Conservation (phyloP, 1,140 invertebrate species). For the Samia ricini region DNA sequence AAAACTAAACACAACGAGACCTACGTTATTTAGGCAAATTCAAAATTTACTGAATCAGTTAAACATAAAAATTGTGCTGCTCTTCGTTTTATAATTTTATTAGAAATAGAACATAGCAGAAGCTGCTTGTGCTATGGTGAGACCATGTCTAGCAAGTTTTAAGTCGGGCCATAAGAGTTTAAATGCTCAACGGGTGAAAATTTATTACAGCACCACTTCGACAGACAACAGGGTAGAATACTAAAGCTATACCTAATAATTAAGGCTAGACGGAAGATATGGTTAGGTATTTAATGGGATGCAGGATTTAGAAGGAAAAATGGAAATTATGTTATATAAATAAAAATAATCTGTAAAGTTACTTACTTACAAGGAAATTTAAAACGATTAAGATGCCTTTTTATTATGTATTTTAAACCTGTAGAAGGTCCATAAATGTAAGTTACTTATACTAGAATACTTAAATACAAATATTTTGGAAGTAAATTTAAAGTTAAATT, state of each 20-base stretch:
- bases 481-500: no score
- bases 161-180: conserved; percentile 28
- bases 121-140: background rate
- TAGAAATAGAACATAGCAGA: background rate
- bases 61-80: no score
- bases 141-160: background rate
- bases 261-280: conserved; percentile 54
- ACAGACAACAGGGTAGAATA: conserved; percentile 55
- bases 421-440: no score
- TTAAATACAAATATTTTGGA: no score
- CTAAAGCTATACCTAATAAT: conserved; percentile 67
- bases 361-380: no score
- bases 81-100: no score
- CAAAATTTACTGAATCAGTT: no score
- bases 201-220: conserved; percentile 53
- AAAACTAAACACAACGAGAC: background rate
- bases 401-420: no score
- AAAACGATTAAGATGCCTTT: no score
- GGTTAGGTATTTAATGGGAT: conserved; percentile 33
- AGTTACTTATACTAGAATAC: no score
- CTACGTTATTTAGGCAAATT: background rate
- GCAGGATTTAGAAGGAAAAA: conserved; percentile 7
- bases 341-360: background rate
- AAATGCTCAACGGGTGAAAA: conserved; percentile 31
- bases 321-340: background rate